Evolutionary conservation across 2,797 vertebrate species (phyloP).

Genomic region (Hafferia zeledoni): DNA sequence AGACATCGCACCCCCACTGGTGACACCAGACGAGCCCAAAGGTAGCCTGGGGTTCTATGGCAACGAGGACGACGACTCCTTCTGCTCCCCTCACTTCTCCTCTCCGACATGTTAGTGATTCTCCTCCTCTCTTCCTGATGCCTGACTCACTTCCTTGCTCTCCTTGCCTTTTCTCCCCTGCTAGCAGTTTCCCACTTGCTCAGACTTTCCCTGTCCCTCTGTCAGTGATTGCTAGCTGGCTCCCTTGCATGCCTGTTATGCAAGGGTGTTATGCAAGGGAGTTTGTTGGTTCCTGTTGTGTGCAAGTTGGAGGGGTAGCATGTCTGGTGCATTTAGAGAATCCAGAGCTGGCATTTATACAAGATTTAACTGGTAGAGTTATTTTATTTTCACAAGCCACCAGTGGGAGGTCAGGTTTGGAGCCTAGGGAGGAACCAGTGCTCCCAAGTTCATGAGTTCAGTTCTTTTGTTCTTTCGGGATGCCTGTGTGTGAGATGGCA

Average conservation of each 20-base stretch:
- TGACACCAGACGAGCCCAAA: conserved; percentile 99
- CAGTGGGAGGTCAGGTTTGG: not conserved
- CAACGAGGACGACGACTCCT: conserved; percentile 99
- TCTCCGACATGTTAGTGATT: conserved; percentile 97
- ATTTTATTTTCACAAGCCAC: not conserved
- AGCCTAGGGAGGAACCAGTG: not conserved
- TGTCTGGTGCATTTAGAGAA: not conserved
- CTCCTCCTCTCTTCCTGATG: conserved; percentile 80
- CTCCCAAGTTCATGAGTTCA: not conserved
- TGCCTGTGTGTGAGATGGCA: not conserved
- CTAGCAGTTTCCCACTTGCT: conserved; percentile 44
- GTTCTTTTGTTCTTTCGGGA: not conserved
- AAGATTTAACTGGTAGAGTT: not conserved
- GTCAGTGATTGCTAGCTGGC: conserved; percentile 28
- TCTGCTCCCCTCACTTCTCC: conserved; percentile 97
- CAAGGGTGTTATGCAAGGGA: not conserved
- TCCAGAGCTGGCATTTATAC: not conserved
- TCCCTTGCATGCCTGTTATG: conserved; percentile 27
- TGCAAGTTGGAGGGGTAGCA: not conserved
- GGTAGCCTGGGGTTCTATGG: conserved; percentile 99
- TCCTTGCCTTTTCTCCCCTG: conserved; percentile 44
- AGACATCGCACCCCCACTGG: conserved; percentile 95
- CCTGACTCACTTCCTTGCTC: conserved; percentile 34
- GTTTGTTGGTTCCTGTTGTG: not conserved
- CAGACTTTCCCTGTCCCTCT: conserved; percentile 59